Evolutionary conservation across 2,113 vertebrate species (phyloP).

Genomic region (Catharus bicknelli): DNA sequence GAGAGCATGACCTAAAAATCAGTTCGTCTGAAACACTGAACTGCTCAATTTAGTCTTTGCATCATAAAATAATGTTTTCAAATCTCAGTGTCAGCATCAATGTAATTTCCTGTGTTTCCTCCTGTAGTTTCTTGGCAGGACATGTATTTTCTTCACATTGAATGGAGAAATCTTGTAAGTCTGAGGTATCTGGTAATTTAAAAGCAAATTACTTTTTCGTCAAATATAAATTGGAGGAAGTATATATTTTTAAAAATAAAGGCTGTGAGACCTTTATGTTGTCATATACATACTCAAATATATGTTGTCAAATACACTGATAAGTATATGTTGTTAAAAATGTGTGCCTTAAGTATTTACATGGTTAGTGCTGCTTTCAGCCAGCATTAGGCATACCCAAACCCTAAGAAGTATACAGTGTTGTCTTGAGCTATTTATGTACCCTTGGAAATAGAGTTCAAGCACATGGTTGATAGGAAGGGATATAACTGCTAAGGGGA

Average conservation of each 20-base stretch:
- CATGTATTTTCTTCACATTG: background rate
- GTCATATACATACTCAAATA: background rate
- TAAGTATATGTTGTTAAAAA: background rate
- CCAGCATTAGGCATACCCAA: background rate
- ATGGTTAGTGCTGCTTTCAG: background rate
- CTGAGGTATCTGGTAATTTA: background rate
- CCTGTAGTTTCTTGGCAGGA: background rate
- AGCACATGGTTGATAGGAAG: background rate
- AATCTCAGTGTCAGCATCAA: background rate
- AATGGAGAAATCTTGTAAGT: background rate
- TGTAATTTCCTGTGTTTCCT: background rate
- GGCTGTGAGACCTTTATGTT: background rate
- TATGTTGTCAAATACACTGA: background rate
- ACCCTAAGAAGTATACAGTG: rapidly evolving
- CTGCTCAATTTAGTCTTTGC: background rate
- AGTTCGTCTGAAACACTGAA: background rate
- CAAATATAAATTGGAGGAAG: background rate
- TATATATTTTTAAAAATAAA: background rate
- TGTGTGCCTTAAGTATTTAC: rapidly evolving
- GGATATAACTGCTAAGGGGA: background rate
- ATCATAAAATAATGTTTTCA: background rate
- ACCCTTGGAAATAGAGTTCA: background rate
- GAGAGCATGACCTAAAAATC: background rate
- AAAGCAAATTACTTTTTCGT: background rate
- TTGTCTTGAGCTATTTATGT: background rate